Conservation (phyloP, 2,888 invertebrate genomes). For the Epinotia nisella region DNA sequence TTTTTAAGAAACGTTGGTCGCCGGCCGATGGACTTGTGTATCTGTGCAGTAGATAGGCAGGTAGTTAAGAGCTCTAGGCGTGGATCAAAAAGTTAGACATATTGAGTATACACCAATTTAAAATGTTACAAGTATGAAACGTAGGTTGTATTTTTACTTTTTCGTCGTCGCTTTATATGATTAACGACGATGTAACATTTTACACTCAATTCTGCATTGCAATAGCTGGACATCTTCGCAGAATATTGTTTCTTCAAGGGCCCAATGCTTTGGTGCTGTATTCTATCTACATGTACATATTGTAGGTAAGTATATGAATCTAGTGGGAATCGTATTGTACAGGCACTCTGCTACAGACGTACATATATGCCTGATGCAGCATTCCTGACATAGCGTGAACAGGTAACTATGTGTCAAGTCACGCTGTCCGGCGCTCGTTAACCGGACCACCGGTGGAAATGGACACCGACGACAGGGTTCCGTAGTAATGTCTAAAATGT, state of each 20-base stretch:
- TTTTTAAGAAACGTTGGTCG: not conserved
- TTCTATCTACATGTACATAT: not conserved
- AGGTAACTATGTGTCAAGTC: conserved; percentile 50
- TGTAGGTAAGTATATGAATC: not conserved
- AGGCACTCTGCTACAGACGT: not conserved
- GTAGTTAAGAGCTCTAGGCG: not conserved
- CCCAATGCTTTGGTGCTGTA: not conserved
- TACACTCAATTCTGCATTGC: not conserved
- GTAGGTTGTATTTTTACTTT: not conserved
- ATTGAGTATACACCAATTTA: not conserved
- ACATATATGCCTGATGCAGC: conserved; percentile 10
- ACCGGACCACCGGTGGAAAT: conserved; percentile 41
- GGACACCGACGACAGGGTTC: conserved; percentile 19
- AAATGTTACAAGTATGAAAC: not conserved
- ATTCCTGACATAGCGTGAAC: conserved; percentile 22
- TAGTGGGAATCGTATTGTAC: not conserved
- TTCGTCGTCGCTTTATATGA: not conserved
- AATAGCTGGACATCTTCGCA: not conserved
- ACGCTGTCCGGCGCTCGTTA: conserved; percentile 46
- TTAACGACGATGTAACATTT: not conserved
- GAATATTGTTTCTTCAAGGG: not conserved
- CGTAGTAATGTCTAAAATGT: not conserved
- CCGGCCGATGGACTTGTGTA: not conserved
- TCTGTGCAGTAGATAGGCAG: not conserved
- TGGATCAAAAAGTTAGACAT: not conserved